A percentile compares a stretch with the other conserved stretches of the same genome.
Conservation (phyloP, 1,140 invertebrate species). For the Drosophila pallidifrons region DNA sequence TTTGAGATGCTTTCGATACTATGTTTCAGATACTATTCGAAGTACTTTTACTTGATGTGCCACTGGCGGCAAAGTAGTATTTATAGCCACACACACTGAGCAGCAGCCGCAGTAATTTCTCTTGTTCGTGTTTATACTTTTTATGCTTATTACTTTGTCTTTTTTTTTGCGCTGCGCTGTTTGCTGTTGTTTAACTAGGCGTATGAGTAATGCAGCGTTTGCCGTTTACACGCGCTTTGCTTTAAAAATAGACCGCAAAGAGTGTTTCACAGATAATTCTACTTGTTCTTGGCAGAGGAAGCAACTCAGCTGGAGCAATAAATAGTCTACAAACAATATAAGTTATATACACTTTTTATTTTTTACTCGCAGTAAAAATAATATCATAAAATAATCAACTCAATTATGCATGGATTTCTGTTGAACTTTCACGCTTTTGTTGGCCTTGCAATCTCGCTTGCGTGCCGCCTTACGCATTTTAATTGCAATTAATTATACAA, state of each 20-base stretch:
- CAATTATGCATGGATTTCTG: slow-evolving; percentile 52
- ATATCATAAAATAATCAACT: slow-evolving; percentile 43
- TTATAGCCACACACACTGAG: slow-evolving; percentile 17
- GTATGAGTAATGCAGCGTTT: slow-evolving; percentile 67
- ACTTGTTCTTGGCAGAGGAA: slow-evolving; percentile 51
- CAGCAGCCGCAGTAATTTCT: slow-evolving; percentile 1
- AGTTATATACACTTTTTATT: not conserved
- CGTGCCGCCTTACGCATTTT: slow-evolving; percentile 32
- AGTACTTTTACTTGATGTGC: slow-evolving; percentile 18
- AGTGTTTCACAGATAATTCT: slow-evolving; percentile 51
- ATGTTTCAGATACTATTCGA: slow-evolving; percentile 26
- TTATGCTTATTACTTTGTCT: slow-evolving; percentile 46
- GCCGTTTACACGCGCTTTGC: slow-evolving; percentile 43
- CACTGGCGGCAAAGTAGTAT: slow-evolving; percentile 16
- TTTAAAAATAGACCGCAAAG: slow-evolving; percentile 57
- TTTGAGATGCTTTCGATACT: slow-evolving; percentile 46
- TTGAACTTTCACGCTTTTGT: slow-evolving; percentile 33
- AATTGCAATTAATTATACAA: slow-evolving; percentile 73
- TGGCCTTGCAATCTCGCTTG: slow-evolving; percentile 16
- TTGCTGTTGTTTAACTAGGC: slow-evolving; percentile 43
- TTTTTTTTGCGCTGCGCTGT: slow-evolving; percentile 27
- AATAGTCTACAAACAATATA: not conserved
- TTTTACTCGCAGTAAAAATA: not conserved
- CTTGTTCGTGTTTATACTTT: slow-evolving; percentile 22
- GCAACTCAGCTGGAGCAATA: not conserved